Evolutionary conservation across 1,140 invertebrate species (phyloP).

Genomic region (Cecropterus lyciades): DNA sequence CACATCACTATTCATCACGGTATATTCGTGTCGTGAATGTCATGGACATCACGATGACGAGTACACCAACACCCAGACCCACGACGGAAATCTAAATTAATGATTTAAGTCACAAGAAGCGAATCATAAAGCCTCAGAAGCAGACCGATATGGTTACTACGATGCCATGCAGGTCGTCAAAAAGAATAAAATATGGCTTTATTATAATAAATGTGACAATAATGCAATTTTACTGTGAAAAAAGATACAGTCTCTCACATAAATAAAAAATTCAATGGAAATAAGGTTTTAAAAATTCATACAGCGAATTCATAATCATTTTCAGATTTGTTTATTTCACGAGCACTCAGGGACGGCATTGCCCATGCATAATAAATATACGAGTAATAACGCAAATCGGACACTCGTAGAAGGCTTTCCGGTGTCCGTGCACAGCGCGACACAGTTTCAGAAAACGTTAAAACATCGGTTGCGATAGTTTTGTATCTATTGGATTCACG

Average conservation of each 20-base stretch:
- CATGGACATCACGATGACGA: not conserved
- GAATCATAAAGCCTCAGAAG: too few relatives aligned
- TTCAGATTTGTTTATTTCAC: slow-evolving; percentile 31
- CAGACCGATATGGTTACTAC: too few relatives aligned
- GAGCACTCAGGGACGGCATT: slow-evolving; percentile 10
- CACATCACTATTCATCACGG: too few relatives aligned
- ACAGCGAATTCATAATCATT: slow-evolving; percentile 3
- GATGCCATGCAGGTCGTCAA: too few relatives aligned
- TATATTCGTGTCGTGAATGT: too few relatives aligned
- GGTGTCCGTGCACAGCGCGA: slow-evolving; percentile 24
- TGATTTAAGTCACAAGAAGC: too few relatives aligned
- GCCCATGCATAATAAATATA: slow-evolving; percentile 10
- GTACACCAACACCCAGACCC: not conserved
- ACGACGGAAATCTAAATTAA: too few relatives aligned
- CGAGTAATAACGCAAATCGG: slow-evolving; percentile 12
- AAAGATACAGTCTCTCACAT: not conserved
- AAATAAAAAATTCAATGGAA: slow-evolving; percentile 14
- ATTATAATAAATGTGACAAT: not conserved
- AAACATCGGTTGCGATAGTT: slow-evolving; percentile 1
- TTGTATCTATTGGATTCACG: slow-evolving; percentile 13
- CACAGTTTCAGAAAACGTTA: slow-evolving; percentile 18
- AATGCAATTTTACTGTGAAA: not conserved
- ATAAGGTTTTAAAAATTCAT: slow-evolving; percentile 16
- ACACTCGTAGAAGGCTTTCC: slow-evolving; percentile 17
- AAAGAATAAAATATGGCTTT: not conserved